These are phyloP conservation scores for Calvadosia cruxmelitensis DNA, from an alignment of 30 jellyfish, hydroid and myxozoan genomes.

Conservation along the genomic window DNA sequence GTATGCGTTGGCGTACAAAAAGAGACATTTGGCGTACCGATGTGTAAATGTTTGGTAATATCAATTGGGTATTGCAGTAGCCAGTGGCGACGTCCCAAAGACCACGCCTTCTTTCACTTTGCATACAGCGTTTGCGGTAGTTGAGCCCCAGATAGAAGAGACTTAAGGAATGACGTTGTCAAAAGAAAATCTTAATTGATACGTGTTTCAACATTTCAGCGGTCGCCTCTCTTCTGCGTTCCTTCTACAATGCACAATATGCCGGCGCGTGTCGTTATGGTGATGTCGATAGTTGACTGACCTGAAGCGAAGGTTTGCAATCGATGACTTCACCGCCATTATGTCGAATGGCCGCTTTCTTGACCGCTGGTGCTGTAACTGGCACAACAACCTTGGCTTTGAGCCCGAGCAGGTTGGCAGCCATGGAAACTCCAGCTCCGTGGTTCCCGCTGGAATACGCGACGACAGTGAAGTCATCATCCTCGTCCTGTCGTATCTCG, in stretches of 20 bases:
- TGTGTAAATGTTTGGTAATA: no score
- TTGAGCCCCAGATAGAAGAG: constrained; percentile 17
- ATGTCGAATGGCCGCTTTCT: constrained; percentile 40
- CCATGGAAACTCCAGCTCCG: constrained; percentile 64
- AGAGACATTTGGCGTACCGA: no score
- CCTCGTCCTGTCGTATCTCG: not conserved
- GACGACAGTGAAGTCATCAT: constrained; percentile 5
- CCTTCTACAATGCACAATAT: not conserved
- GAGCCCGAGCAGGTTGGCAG: constrained; percentile 32
- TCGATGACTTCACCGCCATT: constrained; percentile 51
- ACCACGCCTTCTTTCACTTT: no score
- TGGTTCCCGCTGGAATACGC: constrained; percentile 83
- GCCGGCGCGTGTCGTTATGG: not conserved
- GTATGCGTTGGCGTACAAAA: no score
- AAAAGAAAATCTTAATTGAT: no score
- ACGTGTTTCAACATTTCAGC: not conserved
- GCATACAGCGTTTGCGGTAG: no score
- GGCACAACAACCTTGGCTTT: constrained; percentile 54
- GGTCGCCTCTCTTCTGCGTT: not conserved
- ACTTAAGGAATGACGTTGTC: no score
- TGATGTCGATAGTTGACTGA: not conserved
- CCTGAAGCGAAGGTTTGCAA: constrained; percentile 41
- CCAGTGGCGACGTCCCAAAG: no score
- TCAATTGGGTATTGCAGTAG: no score
- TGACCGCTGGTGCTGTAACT: constrained; percentile 49